Conservation (phyloP, 2,797 vertebrate genomes). For the Chelon auratus region DNA sequence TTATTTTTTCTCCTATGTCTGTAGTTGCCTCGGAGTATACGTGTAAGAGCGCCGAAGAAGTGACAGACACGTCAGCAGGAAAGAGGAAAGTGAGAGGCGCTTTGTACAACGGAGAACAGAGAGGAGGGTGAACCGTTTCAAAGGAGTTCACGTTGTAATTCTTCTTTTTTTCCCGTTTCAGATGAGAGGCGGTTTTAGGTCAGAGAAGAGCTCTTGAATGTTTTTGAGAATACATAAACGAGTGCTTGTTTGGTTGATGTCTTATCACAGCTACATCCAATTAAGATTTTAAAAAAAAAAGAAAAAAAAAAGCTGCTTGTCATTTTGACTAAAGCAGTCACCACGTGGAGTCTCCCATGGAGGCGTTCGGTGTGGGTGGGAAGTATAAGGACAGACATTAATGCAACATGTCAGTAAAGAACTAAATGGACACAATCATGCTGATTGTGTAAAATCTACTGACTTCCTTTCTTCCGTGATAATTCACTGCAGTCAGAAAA, state of each 20-base stretch:
- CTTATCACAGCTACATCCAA: constrained; percentile 49
- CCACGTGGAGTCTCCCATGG: constrained; percentile 35
- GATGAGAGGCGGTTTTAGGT: not conserved
- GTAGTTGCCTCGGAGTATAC: not conserved
- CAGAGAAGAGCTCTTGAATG: not conserved
- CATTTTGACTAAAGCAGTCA: constrained; percentile 54
- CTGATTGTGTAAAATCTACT: constrained; percentile 18
- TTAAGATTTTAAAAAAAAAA: constrained; percentile 35
- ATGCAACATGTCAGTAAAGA: constrained; percentile 37
- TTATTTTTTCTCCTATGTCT: not conserved
- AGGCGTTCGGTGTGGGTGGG: constrained; percentile 37
- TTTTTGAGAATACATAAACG: constrained; percentile 33
- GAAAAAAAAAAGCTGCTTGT: constrained; percentile 38
- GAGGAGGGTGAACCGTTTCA: not conserved
- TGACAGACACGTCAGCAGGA: constrained; percentile 32
- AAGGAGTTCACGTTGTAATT: not conserved
- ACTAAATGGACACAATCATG: constrained; percentile 27
- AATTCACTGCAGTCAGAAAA: no score
- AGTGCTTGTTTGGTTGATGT: constrained; percentile 42
- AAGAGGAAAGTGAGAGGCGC: constrained; percentile 4
- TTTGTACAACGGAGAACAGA: not conserved
- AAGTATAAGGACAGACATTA: constrained; percentile 46
- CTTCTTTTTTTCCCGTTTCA: not conserved
- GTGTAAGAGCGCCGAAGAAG: not conserved
- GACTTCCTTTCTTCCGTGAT: not conserved